Base-by-base conservation (phyloP, 2,888 invertebrate species). In the Argyresthia albistria region DNA sequence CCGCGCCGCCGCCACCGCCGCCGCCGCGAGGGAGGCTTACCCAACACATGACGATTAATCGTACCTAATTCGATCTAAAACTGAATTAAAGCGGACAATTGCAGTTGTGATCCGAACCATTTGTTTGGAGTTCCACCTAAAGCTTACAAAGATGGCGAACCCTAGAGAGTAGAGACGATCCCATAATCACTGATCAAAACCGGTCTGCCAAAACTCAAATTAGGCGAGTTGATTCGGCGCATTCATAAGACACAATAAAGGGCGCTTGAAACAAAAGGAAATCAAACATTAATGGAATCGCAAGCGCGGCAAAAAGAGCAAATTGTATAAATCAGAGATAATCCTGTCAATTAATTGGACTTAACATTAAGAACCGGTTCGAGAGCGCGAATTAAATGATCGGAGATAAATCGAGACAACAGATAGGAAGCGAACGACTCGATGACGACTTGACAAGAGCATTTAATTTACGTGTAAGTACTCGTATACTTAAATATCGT, bases 281-380 rank as follows among this genome's bases (percentile, higher is more conserved):
- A 66, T 64, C 67, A 70, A 46, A 46, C 35, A 63, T 65, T 69
- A 71, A 64, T 61, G 60, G 62, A 62, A 66, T 63, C 62, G 64
- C 62, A 68, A 70, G 72, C 74, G 70, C 70, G 69, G 75, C 70
- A 79, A 80, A 80, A 81, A 80, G 78, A 82, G 35, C 80, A 82
- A 83, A 84, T 83, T 76, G 78, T 82, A 83, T 84, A 80, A 82
- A 82, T 86, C 84, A 77, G 74, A 82, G 82, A 83, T 87, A 87
- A 86, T 84, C 86, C 81, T 77, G 81, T 83, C 86, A 84, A 87
- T 87, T 86, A 86, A 86, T 87, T 78, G 82, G 86, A 80, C 70
- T 86, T 84, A 83, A 72, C 74, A 81, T 76, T 75, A 75, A 74
- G 72, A 82, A 81, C 81, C 79, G 81, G 82, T 81, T 46, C 69